These are phyloP conservation scores for Rhinichthys osculus DNA, from an alignment of 2,797 vertebrate genomes.

Conservation along the genomic window DNA sequence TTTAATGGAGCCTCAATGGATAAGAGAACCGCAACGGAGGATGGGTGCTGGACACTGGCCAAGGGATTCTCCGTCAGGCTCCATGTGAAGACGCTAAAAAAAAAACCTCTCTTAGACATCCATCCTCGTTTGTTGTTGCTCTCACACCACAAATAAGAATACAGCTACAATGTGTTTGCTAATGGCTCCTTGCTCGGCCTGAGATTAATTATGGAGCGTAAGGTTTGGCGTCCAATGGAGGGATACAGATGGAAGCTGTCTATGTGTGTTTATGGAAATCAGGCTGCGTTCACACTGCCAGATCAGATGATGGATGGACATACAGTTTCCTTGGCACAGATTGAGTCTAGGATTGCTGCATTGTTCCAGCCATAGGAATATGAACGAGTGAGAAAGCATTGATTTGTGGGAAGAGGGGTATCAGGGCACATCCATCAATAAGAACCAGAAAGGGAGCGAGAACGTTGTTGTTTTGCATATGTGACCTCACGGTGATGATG, in stretches of 20 bases:
- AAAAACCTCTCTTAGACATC: neutral
- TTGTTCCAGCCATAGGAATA: neutral
- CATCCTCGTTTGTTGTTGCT: neutral
- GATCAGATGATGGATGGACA: conserved; percentile 46
- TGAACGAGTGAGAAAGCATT: neutral
- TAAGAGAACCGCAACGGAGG: conserved; percentile 43
- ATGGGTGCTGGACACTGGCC: conserved; percentile 49
- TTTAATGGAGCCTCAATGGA: conserved; percentile 52
- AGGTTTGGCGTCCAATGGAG: conserved; percentile 42
- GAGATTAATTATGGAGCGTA: conserved; percentile 54
- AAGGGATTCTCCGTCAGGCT: conserved; percentile 23
- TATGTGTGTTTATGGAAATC: conserved; percentile 51
- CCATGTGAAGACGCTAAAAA: conserved; percentile 1
- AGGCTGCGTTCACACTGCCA: conserved; percentile 15
- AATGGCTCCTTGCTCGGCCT: conserved; percentile 32
- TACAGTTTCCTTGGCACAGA: conserved; percentile 19
- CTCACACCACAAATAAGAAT: conserved; percentile 16
- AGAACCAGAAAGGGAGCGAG: neutral
- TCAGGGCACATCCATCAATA: neutral
- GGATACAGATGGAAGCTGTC: conserved; percentile 54
- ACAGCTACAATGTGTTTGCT: conserved; percentile 44
- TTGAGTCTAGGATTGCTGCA: conserved; percentile 5
- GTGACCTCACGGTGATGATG: conserved; percentile 28
- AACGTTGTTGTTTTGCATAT: conserved; percentile 18
- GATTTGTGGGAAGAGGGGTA: conserved; percentile 9